These are phyloP conservation scores for Siderastrea radians DNA, from an alignment of 92 coral and sea anemone species.

Conservation along the genomic window DNA sequence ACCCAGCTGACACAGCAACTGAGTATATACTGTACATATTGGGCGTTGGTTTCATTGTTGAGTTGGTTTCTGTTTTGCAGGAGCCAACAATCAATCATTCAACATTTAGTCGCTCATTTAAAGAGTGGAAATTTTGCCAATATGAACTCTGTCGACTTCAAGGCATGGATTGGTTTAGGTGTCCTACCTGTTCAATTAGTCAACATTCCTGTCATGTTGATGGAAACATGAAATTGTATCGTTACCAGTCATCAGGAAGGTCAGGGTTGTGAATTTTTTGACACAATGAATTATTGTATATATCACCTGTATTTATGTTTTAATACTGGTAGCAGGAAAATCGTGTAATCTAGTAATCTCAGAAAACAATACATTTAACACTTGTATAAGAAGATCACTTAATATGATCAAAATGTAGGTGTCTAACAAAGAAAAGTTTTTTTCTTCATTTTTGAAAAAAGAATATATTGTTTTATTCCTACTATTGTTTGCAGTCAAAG, in stretches of 20 bases:
- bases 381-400: too few relatives aligned
- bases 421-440: background rate
- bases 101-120: conserved; percentile 68
- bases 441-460: background rate
- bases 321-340: background rate
- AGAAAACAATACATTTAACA: too few relatives aligned
- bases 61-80: conserved; percentile 14
- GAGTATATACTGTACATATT: background rate
- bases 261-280: conserved; percentile 34
- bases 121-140: conserved; percentile 83
- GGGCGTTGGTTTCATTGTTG: background rate
- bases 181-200: conserved; percentile 67
- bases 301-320: background rate
- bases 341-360: background rate
- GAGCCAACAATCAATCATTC: conserved; percentile 41
- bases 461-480: background rate
- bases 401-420: too few relatives aligned
- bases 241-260: conserved; percentile 73
- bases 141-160: conserved; percentile 48
- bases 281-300: background rate
- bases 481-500: conserved; percentile 25
- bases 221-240: conserved; percentile 84
- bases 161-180: conserved; percentile 70
- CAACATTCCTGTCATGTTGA: conserved; percentile 83
- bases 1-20: background rate